Evolutionary conservation across 1,140 invertebrate genomes (phyloP), one percentile per base, ranked within the genome.

Genomic region (Charaxes varanes): DNA sequence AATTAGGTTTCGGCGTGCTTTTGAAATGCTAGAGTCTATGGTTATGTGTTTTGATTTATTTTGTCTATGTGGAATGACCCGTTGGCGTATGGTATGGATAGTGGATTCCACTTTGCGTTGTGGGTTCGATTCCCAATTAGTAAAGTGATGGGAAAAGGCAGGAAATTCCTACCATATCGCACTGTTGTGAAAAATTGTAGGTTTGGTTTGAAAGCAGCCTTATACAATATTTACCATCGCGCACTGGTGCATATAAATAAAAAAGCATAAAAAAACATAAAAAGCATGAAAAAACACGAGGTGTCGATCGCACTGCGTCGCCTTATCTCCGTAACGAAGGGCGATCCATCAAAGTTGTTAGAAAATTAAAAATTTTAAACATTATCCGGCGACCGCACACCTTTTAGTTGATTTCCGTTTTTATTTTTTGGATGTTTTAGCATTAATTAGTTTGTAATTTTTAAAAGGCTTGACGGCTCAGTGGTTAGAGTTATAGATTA

Each of bases 291-390:
- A 52, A 48, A 53, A 38, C 22, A 10, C 43, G 46, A 43, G 64
- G 70, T 71, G 70, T 71, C 57, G 59, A 45, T 26, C 30, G 60
- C 30, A 38, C 41, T 58, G 46, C 68, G 66, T 70, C 47, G 53
- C 51, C 43, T 70, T 74, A 74, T 74, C 70, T 68, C 41, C 26
- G 34, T 40, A 41, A 41, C 41, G 56, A 54, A 42, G 46, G 54
- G 36, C 57, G 62, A 74, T 74, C 70, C 61, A 71, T 74, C 70
- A 71, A 74, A 27, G 53, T 47, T 49, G 44, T 58, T 62, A 40
- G 42, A 54, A 71, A 68, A 64, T 74, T 64, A 69, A 70, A n/a
- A 66, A 69, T 51, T 61, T 62, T 53, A 66, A 64, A 73, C 69
- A 66, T 66, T 73, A 49, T 15, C 22, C 34, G 35, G 33, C 27